Evolutionary conservation across 1,140 invertebrate genomes (phyloP).

Genomic region (Trachelipus rathkii): DNA sequence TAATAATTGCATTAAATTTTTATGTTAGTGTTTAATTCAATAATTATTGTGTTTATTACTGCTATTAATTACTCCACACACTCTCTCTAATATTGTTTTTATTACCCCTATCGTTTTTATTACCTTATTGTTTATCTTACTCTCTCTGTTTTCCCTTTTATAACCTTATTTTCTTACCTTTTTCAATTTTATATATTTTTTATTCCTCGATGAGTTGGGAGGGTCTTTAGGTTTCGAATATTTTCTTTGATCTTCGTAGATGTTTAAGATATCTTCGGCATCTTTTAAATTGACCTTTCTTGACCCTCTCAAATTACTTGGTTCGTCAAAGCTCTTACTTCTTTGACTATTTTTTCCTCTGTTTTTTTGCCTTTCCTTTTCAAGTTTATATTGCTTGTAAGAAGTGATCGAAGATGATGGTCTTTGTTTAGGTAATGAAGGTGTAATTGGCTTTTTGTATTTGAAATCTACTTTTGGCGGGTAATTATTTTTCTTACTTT

Average conservation of each 20-base stretch:
- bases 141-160: too few relatives aligned
- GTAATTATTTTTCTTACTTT: background rate
- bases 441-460: background rate
- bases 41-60: too few relatives aligned
- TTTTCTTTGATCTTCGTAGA: background rate
- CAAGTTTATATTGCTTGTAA: background rate
- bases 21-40: too few relatives aligned
- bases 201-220: too few relatives aligned
- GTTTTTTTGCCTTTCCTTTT: background rate
- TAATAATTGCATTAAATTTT: too few relatives aligned
- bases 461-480: background rate
- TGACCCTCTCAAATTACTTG: background rate
- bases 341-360: background rate
- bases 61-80: too few relatives aligned
- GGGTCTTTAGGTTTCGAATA: background rate
- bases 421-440: background rate
- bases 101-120: too few relatives aligned
- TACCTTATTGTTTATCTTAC: too few relatives aligned
- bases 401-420: background rate
- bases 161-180: too few relatives aligned
- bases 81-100: too few relatives aligned
- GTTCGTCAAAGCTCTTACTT: background rate
- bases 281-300: background rate
- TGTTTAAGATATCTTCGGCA: background rate
- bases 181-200: too few relatives aligned